Evolutionary conservation across 2,113 vertebrate species (phyloP).

Genomic region (Setophaga petechia): DNA sequence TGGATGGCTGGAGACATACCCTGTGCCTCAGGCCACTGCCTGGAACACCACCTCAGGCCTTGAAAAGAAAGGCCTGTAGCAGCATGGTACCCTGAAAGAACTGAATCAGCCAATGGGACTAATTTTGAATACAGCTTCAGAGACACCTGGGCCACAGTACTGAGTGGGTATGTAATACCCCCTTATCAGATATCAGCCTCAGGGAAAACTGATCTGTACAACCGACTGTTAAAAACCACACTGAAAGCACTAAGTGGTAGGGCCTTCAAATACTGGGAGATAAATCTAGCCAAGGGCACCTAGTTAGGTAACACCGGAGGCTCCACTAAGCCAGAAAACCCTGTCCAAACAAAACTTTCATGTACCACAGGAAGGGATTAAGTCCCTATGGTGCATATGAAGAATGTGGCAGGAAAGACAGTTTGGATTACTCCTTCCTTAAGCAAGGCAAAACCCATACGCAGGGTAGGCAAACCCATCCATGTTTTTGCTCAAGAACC

Average conservation of each 20-base stretch:
- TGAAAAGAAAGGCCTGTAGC: neutral
- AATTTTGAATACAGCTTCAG: neutral
- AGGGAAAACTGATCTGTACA: neutral
- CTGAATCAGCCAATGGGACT: neutral
- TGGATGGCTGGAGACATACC: neutral
- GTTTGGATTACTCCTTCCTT: neutral
- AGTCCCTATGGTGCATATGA: neutral
- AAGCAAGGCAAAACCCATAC: neutral
- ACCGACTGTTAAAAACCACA: neutral
- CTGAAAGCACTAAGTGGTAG: neutral
- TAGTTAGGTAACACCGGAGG: neutral
- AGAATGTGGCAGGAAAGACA: neutral
- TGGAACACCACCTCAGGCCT: neutral
- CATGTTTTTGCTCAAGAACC: neutral
- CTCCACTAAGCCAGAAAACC: neutral
- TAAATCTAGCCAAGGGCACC: neutral
- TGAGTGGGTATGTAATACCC: neutral
- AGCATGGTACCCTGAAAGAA: neutral
- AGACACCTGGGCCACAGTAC: neutral
- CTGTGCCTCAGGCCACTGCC: neutral
- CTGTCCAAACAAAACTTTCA: neutral
- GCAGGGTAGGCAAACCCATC: neutral
- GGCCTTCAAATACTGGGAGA: neutral
- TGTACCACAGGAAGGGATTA: neutral
- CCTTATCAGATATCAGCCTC: fast-evolving